phyloP scores from a whole-genome alignment of 2,113 vertebrate genomes.

The Psammodynastes pulverulentus region DNA sequence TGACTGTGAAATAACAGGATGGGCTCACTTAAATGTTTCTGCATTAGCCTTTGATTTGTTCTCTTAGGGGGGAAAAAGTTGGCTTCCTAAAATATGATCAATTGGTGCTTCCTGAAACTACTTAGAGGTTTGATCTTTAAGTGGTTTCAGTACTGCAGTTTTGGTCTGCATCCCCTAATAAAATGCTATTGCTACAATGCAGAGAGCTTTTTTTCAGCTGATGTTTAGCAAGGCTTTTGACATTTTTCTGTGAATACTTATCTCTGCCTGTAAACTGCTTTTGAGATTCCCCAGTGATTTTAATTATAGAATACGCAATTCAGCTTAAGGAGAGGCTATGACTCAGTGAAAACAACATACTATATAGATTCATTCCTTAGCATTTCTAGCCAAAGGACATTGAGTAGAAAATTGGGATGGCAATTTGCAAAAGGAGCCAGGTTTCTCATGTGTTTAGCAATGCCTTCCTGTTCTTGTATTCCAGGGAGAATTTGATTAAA shows the following conservation, averaged over 20 bases:
- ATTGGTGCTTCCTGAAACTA: constrained; percentile 27
- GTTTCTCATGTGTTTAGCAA: not conserved
- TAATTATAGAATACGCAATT: not conserved
- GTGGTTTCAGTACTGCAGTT: not conserved
- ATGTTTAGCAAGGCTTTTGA: not conserved
- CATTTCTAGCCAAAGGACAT: not conserved
- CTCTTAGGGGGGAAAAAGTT: not conserved
- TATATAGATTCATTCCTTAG: not conserved
- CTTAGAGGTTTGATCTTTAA: not conserved
- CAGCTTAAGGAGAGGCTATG: not conserved
- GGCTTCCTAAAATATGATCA: constrained; percentile 10
- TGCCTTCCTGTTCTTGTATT: not conserved
- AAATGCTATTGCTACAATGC: not conserved
- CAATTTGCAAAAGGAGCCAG: not conserved
- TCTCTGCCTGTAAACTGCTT: not conserved
- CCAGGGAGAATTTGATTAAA: not conserved
- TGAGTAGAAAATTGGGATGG: not conserved
- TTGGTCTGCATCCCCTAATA: not conserved
- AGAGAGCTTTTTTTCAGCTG: not conserved
- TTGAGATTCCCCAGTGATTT: not conserved
- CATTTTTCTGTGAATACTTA: not conserved
- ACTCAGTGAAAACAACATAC: not conserved
- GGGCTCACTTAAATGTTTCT: not conserved
- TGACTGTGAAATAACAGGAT: not conserved
- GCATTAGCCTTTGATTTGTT: constrained; percentile 1